These are phyloP conservation scores for Tridacna gigas DNA, from an alignment of 2,888 invertebrate species.

Conservation along the genomic window DNA sequence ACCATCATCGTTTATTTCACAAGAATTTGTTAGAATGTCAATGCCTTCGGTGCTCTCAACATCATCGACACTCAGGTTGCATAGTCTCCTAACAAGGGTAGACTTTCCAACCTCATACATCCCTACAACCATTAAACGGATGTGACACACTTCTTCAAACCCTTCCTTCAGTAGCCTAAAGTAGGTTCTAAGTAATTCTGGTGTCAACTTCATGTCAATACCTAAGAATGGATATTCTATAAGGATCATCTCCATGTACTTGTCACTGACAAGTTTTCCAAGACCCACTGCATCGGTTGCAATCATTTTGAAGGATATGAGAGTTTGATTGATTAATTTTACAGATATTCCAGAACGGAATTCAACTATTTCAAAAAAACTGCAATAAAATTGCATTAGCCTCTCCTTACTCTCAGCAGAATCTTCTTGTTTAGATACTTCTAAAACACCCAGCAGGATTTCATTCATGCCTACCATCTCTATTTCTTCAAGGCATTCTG, in stretches of 20 bases:
- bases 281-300: not conserved
- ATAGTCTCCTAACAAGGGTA: not conserved
- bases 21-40: not conserved
- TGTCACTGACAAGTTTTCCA: not conserved
- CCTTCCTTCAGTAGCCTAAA: not conserved
- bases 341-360: conserved; percentile 7
- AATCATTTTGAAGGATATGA: not conserved
- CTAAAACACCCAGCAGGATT: not conserved
- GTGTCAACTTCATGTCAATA: not conserved
- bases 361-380: not conserved
- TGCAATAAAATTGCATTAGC: not conserved
- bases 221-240: not conserved
- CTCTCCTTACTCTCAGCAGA: not conserved
- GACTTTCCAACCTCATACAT: conserved; percentile 3
- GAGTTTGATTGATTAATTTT: not conserved
- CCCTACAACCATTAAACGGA: not conserved
- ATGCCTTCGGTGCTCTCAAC: not conserved
- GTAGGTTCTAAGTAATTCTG: not conserved
- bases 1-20: not conserved
- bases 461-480: not conserved
- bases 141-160: not conserved
- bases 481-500: not conserved
- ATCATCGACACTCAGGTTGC: not conserved
- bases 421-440: not conserved
- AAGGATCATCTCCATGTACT: not conserved